Evolutionary conservation across 2,113 vertebrate genomes (phyloP).

Genomic region (Bombycilla garrulus): DNA sequence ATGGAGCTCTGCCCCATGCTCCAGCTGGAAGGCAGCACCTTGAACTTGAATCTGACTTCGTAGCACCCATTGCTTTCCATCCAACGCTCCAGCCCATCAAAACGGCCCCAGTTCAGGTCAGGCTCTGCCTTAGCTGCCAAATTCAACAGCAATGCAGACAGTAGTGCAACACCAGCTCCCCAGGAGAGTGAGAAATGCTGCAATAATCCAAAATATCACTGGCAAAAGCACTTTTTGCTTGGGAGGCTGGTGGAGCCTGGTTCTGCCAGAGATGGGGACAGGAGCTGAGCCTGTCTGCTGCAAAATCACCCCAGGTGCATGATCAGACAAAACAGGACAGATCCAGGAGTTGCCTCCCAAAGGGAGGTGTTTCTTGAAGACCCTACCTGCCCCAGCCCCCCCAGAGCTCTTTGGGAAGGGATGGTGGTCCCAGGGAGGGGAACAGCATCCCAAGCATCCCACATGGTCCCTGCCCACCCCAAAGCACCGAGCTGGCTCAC

Average conservation of each 20-base stretch:
- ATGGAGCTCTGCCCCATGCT: background rate
- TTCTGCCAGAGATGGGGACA: background rate
- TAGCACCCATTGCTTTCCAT: background rate
- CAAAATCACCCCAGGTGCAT: fast-evolving
- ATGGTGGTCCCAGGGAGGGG: fast-evolving
- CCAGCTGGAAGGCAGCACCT: background rate
- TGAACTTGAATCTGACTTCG: background rate
- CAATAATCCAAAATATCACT: background rate
- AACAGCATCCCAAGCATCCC: background rate
- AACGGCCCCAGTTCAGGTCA: background rate
- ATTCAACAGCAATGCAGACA: background rate
- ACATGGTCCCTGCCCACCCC: fast-evolving
- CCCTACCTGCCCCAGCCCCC: background rate
- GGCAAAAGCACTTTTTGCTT: background rate
- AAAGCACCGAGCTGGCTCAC: fast-evolving
- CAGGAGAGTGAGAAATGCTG: background rate
- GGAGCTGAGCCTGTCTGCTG: background rate
- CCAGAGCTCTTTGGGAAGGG: background rate
- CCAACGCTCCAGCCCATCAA: background rate
- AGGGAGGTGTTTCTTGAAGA: fast-evolving
- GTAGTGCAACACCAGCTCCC: fast-evolving
- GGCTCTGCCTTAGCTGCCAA: background rate
- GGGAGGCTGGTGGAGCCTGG: background rate
- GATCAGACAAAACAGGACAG: background rate
- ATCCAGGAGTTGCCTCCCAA: background rate